Evolutionary conservation across 2,113 vertebrate species (phyloP), one percentile per base, ranked within the genome.

Genomic region (pig (Sus scrofa)): DNA sequence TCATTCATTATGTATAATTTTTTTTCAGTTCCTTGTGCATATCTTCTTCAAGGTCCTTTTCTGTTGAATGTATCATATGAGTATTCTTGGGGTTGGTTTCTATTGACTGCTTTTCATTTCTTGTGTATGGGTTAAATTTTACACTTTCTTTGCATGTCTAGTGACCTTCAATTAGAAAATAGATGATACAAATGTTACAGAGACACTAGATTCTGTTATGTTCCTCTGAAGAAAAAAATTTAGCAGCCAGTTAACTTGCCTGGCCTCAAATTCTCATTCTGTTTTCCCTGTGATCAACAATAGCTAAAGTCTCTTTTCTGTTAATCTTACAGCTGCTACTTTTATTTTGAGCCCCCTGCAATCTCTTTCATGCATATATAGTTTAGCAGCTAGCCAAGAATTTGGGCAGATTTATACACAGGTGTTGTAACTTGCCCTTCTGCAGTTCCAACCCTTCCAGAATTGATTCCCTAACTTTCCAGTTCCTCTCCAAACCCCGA

Each of bases 151-250:
- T 89, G 52, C n/a, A 2, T 37, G 11, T 94, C 60, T 63, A 27
- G 18, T 81, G 63, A 81, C 70, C 70, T 83, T 93, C 63, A 7
- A 34, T 65, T 37, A 11, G 11, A n/a, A 67, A 34, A n/a, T 10
- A 67, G 32, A 37, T 52, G n/a, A 54, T 37, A 56, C 0, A 62
- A 52, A 52, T 90, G 26, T 30, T 89, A 58, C n/a, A 14, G 63
- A 83, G 54, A 89, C 26, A 39, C 27, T 77, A 44, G 30, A 58
- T 93, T 97, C 37, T 95, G 14, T 52, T 88, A 62, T 22, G 27
- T 87, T 92, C 54, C 63, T 89, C 84, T 71, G 65, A 92, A 95
- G 54, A 95, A 34, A 83, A 63, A 95, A 34, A 83, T 20, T 56
- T 56, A 93, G 52, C 24, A 92, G 37, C 20, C 44, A 13, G 8